Evolutionary conservation across 2,797 vertebrate species (phyloP).

Genomic region (Gadopsis bispinosus): DNA sequence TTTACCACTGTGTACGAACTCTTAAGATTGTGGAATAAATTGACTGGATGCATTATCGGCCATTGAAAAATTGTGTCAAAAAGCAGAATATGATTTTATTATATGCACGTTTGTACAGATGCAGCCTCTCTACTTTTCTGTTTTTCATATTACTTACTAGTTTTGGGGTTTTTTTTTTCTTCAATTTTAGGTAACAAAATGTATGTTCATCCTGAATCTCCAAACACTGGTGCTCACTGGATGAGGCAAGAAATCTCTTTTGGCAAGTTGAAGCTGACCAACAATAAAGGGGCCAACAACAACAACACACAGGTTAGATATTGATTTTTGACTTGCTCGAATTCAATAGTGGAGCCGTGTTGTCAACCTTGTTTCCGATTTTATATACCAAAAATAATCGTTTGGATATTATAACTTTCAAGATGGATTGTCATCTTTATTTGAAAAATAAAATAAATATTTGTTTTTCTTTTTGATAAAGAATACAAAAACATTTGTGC

Average conservation of each 20-base stretch:
- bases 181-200: conserved; percentile 92
- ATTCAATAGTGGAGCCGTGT: neutral
- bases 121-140: neutral
- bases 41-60: neutral
- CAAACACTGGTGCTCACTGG: conserved; percentile 98
- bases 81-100: neutral
- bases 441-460: neutral
- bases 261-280: conserved; percentile 97
- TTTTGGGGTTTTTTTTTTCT: neutral
- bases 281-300: conserved; percentile 98
- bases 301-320: conserved; percentile 94
- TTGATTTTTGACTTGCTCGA: neutral
- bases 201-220: conserved; percentile 97
- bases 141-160: neutral
- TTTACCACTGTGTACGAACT: neutral
- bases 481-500: neutral
- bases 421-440: neutral
- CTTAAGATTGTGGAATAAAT: neutral
- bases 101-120: neutral
- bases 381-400: neutral
- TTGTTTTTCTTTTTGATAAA: neutral
- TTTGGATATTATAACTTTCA: neutral
- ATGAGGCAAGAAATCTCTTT: conserved; percentile 99
- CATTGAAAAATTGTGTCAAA: neutral
- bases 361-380: neutral